Evolutionary conservation across 2,113 vertebrate genomes (phyloP).

Genomic region (Podiceps cristatus): DNA sequence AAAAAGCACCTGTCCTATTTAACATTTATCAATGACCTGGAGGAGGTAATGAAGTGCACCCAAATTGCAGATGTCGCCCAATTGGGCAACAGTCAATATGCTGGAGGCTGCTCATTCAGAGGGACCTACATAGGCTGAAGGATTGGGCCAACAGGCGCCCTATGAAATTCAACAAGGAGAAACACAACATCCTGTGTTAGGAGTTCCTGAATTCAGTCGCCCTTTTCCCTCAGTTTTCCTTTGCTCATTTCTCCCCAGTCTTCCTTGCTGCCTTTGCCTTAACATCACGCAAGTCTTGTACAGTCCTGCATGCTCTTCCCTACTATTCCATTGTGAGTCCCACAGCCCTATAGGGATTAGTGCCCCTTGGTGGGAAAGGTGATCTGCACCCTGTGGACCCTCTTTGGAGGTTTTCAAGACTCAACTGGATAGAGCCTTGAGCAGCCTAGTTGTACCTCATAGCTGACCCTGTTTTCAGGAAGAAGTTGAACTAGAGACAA

Average conservation of each 20-base stretch:
- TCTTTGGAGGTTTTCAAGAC: neutral
- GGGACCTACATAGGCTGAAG: neutral
- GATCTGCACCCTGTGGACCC: neutral
- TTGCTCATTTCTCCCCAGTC: neutral
- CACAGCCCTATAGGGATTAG: neutral
- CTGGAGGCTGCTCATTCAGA: neutral
- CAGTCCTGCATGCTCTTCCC: neutral
- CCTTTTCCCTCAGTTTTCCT: neutral
- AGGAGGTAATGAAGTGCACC: neutral
- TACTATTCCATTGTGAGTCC: neutral
- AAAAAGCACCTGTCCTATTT: neutral
- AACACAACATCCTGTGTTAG: neutral
- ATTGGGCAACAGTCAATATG: fast-evolving
- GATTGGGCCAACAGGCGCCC: neutral
- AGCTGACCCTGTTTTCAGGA: neutral
- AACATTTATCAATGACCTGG: neutral
- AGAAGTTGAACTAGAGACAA: neutral
- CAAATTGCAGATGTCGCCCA: neutral
- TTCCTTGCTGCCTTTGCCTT: neutral
- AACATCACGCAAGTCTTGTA: neutral
- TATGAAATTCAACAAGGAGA: neutral
- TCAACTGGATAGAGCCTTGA: neutral
- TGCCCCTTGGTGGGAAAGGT: neutral
- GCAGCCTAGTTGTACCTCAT: neutral
- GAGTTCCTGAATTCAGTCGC: neutral